Evolutionary conservation across 2,797 vertebrate species (phyloP), one percentile per base, ranked within the genome.

Genomic region (Falco rusticolus): DNA sequence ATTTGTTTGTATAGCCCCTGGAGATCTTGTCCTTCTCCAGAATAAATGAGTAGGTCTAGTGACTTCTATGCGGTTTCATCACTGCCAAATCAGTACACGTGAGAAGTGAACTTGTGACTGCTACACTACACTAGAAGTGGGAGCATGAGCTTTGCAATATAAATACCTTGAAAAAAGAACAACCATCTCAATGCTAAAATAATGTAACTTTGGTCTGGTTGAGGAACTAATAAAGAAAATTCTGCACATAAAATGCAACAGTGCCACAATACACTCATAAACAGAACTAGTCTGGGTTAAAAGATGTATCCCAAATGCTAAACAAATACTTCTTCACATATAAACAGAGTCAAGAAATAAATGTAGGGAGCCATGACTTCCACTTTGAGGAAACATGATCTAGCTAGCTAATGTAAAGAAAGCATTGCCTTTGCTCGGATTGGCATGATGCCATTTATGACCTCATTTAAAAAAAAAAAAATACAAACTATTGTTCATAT

Each of bases 111-210:
- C 71, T 90, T 47, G 48, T 75, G 82, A 65, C 57, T 92, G 70
- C 50, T 51, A 25, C 14, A 13, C 21, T 11, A 31, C 37, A 4
- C 72, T 59, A 33, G 43, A 75, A 61, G 71, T 78, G 79, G 71
- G 77, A 95, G 26, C 29, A n/a, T 0, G 4, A 72, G 34, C 26
- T 64, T 50, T 80, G 45, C 41, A 87, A 39, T 37, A 33, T 78
- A 96, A 93, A 89, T 87, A 84, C 85, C 92, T 90, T 64, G 76
- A 48, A 85, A 59, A 82, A 82, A 71, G 17, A 91, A 22, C 48
- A 72, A 87, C 60, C 12, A 17, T 78, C 31, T 84, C 79, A 66
- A 15, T 75, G 39, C 66, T 91, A 65, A 96, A 98, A 81, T 65
- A 57, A 65, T 34, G 5, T 18, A 66, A 84, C 79, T 84, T 84